These are phyloP conservation scores for Pelusios castaneus DNA, from an alignment of 2,113 vertebrate species.

Conservation along the genomic window DNA sequence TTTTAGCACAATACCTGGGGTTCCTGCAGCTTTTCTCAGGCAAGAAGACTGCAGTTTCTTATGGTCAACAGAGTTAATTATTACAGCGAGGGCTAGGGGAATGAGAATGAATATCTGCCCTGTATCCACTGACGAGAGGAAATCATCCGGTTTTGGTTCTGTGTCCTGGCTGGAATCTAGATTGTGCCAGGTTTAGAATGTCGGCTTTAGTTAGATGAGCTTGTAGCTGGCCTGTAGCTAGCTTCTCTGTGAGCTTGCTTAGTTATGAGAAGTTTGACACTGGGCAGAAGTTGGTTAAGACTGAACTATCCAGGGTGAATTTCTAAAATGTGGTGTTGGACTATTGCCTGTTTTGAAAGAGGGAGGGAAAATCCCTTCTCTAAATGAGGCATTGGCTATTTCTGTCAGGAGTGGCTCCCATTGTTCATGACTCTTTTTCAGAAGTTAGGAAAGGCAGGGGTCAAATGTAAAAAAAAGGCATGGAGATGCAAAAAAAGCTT, in stretches of 20 bases:
- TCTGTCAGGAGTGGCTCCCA: not conserved
- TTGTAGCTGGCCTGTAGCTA: not conserved
- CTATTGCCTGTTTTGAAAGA: not conserved
- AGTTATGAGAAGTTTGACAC: not conserved
- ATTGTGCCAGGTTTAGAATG: not conserved
- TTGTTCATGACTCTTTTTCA: not conserved
- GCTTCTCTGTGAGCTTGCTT: not conserved
- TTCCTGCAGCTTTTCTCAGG: not conserved
- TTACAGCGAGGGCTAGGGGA: not conserved
- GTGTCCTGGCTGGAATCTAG: not conserved
- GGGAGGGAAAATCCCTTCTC: not conserved
- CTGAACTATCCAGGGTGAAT: not conserved
- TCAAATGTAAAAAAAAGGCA: too few species aligned
- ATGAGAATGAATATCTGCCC: not conserved
- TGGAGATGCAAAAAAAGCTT: not conserved
- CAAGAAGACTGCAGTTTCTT: not conserved
- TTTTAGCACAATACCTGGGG: not conserved
- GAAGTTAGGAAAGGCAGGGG: not conserved
- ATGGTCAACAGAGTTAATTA: not conserved
- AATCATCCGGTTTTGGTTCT: not conserved
- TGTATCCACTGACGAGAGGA: not conserved
- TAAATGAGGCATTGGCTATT: not conserved
- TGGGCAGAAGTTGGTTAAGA: not conserved
- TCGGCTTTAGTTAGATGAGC: not conserved
- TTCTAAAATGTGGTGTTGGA: not conserved